Base-by-base conservation (phyloP, 2,888 invertebrate species). In the Chaitophorus viminalis region DNA sequence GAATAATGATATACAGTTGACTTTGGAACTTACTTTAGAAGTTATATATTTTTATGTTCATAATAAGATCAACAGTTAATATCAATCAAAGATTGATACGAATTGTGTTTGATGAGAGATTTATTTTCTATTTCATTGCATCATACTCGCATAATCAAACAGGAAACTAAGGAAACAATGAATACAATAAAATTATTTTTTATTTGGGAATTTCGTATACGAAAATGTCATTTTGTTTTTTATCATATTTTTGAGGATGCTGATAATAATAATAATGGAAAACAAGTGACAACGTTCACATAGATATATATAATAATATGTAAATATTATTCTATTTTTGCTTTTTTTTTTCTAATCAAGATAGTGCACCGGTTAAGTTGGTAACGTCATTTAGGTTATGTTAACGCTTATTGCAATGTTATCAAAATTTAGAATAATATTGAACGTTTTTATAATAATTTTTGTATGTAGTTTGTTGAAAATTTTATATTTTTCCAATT, bases 301-400 rank as follows among this genome's bases (percentile, higher is more conserved):
- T 5, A 21, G 60, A 60, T 25, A 18, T 54, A 54, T 18, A n/a
- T n/a, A n/a, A n/a, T 21, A 18, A 54, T 11, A 54, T 18, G 54
- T 18, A 54, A 54, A 54, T 54, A 54, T 54, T 54, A 54, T 54
- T 54, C 21, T 18, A 60, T 60, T 21, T 60, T 60, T 14, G 14
- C 21, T 31, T 29, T 76, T 18, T 82, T 52, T 36, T 36, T n/a
- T 74, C 3, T 33, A 14, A 52, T 52, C 36, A 72, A 25, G 25
- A 21, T 60, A 39, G 21, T 60, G 18, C 39, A 65, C 86, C 78
- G 72, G 72, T 86, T 72, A 86, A n/a, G 87, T 87, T 87, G 87
- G 87, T 79, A 87, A 11, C 25, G 87, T n/a, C 2, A 60, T 54
- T 60, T 81, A 81, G 79, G 87, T 87, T 87, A 87, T 87, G 79